Evolutionary conservation across 2,888 invertebrate species (phyloP), one percentile per base, ranked within the genome.

Genomic region (Liposcelis brunnea): DNA sequence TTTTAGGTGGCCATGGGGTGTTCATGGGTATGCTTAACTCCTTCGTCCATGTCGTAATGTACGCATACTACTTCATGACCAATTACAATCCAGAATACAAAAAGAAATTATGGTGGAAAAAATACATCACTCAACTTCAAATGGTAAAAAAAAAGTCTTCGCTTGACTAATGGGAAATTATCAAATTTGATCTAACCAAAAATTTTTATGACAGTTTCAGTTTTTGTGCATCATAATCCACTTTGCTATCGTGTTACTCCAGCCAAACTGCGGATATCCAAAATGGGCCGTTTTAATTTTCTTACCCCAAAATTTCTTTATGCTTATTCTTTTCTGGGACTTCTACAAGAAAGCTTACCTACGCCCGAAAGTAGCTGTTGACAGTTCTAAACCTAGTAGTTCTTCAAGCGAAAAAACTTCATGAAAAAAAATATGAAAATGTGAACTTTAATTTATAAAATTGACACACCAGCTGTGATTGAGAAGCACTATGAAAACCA

Each of bases 31-130:
- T 66, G 16, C 55, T 69, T 8, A 69, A 69, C 52, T 64, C 66
- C 0, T 63, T 65, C 37, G 69, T 69, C 2, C 69, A 69, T 47
- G 63, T 66, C 43, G 59, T 68, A n/a, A 69, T 69, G 69, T 69
- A 69, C 53, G 64, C 63, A 51, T 69, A 69, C 53, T 69, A 69
- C 52, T 62, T 69, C 59, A 56, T 68, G 42, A 58, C 68, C 4
- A 66, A 67, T 1, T 62, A 67, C 59, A 67, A 68, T 37, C 67
- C 69, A 2, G 59, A 63, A 49, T 65, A 65, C 49, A 67, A 68
- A 55, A 66, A 65, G 48, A 67, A 65, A 51, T 52, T 68, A 14
- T 69, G 69, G 68, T 69, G 69, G 69, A 69, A 69, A 54, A 67
- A 66, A 52, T 68, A 69, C 54, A 67, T 69, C 59, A 69, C 69